Evolutionary conservation across 1,140 invertebrate species (phyloP).

Genomic region (Cyclina sinensis): DNA sequence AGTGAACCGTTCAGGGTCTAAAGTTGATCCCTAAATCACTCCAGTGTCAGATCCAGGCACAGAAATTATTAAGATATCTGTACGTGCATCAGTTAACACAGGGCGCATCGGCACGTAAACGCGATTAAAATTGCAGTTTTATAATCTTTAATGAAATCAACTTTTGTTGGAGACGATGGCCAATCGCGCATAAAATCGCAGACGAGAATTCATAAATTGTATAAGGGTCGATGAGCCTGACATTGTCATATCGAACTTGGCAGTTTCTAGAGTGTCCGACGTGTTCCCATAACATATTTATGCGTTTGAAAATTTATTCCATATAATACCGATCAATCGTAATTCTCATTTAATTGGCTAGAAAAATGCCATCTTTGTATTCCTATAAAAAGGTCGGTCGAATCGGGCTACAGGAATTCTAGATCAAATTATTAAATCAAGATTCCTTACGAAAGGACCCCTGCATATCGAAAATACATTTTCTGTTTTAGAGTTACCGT

Average conservation of each 20-base stretch:
- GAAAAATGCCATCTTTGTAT: no score
- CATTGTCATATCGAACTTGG: conserved; percentile 44
- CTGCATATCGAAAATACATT: no score
- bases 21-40: conserved; percentile 53
- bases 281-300: not conserved
- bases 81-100: conserved; percentile 44
- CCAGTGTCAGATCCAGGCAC: conserved; percentile 17
- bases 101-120: conserved; percentile 37
- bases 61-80: conserved; percentile 55
- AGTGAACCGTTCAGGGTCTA: conserved; percentile 65
- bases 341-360: no score
- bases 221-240: conserved; percentile 60
- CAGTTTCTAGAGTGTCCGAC: not conserved
- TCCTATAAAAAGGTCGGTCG: no score
- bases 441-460: no score
- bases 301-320: conserved; percentile 24
- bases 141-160: conserved; percentile 61
- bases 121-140: conserved; percentile 60
- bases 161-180: not conserved
- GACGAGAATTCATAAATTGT: conserved; percentile 59
- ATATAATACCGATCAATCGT: no score
- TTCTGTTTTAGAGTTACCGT: no score
- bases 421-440: no score
- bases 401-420: no score
- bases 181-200: conserved; percentile 33